Percentiles rank a stretch among this genome's conserved stretches.
Evolutionary conservation across 1,140 invertebrate species (phyloP).

Genomic region (Oryzaephilus surinamensis): DNA sequence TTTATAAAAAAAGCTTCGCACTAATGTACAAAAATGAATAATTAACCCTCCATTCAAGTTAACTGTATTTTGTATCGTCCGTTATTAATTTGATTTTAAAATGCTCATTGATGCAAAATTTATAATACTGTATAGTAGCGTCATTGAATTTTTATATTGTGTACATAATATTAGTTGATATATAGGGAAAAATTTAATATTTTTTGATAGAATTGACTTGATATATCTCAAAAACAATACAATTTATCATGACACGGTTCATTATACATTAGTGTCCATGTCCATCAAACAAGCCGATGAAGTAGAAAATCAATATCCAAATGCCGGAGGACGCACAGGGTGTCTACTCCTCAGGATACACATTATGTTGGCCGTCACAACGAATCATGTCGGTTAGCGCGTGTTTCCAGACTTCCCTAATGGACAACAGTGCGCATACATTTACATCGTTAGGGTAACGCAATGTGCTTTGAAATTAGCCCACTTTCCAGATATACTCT

Average conservation of each 20-base stretch:
- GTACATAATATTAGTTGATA: no score
- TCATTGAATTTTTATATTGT: no score
- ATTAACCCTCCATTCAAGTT: no score
- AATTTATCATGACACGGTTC: slow-evolving; percentile 10
- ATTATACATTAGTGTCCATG: slow-evolving; percentile 8
- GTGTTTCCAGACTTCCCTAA: slow-evolving; percentile 7
- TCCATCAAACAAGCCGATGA: slow-evolving; percentile 13
- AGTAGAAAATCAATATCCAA: slow-evolving; percentile 14
- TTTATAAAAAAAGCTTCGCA: no score
- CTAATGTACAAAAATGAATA: no score
- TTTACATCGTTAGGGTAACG: slow-evolving; percentile 10
- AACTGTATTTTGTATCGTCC: no score
- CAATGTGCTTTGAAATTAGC: slow-evolving; percentile 7
- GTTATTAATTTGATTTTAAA: no score
- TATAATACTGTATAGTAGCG: no score
- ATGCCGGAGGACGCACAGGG: slow-evolving; percentile 8
- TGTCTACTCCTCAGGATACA: slow-evolving; percentile 8
- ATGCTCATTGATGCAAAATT: no score
- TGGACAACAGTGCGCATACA: slow-evolving; percentile 9
- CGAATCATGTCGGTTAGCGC: slow-evolving; percentile 9
- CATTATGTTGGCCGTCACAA: slow-evolving; percentile 10
- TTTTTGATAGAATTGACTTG: no score
- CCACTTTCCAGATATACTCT: slow-evolving; percentile 4
- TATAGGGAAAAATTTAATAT: no score
- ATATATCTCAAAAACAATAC: slow-evolving; percentile 15